Evolutionary conservation across 2,113 vertebrate species (phyloP).

Genomic region (Sinocyclocheilus rhinocerous): DNA sequence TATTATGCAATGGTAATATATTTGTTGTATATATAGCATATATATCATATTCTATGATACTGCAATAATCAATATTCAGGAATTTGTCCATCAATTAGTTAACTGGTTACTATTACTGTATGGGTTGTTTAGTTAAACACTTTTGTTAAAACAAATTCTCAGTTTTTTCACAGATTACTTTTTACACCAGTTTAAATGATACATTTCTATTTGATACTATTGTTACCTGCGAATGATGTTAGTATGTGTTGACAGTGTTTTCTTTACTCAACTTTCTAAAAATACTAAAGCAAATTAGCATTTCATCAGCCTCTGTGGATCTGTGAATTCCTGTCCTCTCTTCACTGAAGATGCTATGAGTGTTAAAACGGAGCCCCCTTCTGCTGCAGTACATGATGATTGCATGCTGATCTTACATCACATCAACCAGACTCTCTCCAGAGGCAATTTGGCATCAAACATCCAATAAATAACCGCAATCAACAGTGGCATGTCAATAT

Average conservation of each 20-base stretch:
- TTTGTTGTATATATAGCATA: no score
- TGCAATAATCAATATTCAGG: not conserved
- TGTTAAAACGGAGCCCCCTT: slow-evolving; percentile 6
- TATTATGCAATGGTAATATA: no score
- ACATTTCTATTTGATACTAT: not conserved
- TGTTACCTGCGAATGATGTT: not conserved
- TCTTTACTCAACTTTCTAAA: not conserved
- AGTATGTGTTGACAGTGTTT: not conserved
- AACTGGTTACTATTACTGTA: not conserved
- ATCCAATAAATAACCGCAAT: slow-evolving; percentile 46
- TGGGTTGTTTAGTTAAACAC: not conserved
- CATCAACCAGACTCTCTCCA: slow-evolving; percentile 13
- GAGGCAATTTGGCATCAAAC: slow-evolving; percentile 43
- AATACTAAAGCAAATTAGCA: slow-evolving; percentile 49
- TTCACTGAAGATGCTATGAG: slow-evolving; percentile 50
- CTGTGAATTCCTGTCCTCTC: slow-evolving; percentile 65
- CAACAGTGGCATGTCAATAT: slow-evolving; percentile 36
- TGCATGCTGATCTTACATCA: slow-evolving; percentile 38
- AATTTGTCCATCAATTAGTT: not conserved
- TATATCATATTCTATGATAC: not conserved
- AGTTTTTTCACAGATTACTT: not conserved
- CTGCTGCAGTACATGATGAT: slow-evolving; percentile 23
- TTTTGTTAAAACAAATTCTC: not conserved
- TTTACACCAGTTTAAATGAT: not conserved
- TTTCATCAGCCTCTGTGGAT: slow-evolving; percentile 65